A percentile compares a stretch with the other conserved stretches of the same genome.
These are phyloP conservation scores for Bovichtus variegatus DNA, from an alignment of 2,797 vertebrate genomes.

Conservation along the genomic window DNA sequence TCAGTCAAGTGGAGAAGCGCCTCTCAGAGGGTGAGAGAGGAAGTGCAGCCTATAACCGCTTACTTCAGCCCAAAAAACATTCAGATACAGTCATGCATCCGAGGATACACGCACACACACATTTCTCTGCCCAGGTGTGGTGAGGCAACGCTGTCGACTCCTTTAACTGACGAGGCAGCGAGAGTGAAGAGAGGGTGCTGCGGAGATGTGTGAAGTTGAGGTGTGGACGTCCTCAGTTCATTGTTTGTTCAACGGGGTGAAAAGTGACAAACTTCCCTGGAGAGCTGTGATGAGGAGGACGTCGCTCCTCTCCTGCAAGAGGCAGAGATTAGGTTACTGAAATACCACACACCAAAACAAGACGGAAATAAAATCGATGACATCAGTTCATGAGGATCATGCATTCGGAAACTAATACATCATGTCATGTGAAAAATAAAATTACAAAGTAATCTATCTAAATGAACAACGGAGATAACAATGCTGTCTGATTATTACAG, in stretches of 20 bases:
- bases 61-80: slow-evolving; percentile 60
- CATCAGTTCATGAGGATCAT: neutral
- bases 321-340: slow-evolving; percentile 43
- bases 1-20: slow-evolving; percentile 67
- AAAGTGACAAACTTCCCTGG: slow-evolving; percentile 54
- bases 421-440: neutral
- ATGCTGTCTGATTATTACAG: slow-evolving; percentile 10
- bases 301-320: slow-evolving; percentile 65
- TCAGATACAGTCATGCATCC: slow-evolving; percentile 72
- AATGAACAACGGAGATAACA: slow-evolving; percentile 2
- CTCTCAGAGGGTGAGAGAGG: slow-evolving; percentile 63
- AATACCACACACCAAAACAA: slow-evolving; percentile 23
- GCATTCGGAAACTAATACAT: slow-evolving; percentile 4
- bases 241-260: slow-evolving; percentile 56
- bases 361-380: neutral
- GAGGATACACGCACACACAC: slow-evolving; percentile 54
- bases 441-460: neutral
- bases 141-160: slow-evolving; percentile 49
- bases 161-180: slow-evolving; percentile 11
- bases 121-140: slow-evolving; percentile 74
- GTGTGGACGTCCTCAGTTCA: slow-evolving; percentile 69
- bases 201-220: slow-evolving; percentile 46
- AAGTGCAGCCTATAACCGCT: slow-evolving; percentile 51
- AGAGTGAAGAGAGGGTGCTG: slow-evolving; percentile 22
- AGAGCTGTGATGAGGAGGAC: slow-evolving; percentile 56